These are phyloP conservation scores for Capromys pilorides DNA, from an alignment of 2,797 vertebrate species.

Conservation along the genomic window DNA sequence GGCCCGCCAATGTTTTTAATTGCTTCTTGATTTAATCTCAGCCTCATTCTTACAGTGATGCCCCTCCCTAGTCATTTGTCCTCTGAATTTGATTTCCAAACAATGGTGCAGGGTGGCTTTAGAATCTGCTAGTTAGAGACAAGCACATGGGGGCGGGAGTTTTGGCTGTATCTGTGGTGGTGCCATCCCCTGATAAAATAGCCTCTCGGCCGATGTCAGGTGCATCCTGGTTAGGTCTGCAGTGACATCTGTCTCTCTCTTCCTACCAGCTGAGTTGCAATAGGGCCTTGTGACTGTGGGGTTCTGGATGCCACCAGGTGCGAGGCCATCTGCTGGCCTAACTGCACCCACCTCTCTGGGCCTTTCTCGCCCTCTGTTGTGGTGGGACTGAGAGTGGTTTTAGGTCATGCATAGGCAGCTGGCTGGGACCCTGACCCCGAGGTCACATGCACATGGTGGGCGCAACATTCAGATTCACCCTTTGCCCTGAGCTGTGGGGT, in stretches of 20 bases:
- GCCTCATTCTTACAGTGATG: neutral
- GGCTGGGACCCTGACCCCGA: neutral
- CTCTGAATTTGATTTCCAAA: conserved; percentile 28
- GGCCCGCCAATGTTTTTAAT: neutral
- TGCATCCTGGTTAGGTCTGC: neutral
- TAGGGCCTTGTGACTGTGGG: neutral
- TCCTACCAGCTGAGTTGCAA: neutral
- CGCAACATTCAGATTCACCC: neutral
- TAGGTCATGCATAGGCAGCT: neutral
- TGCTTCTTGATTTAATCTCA: neutral
- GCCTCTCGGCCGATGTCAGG: neutral
- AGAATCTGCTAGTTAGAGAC: neutral
- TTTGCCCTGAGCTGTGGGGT: neutral
- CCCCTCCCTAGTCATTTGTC: neutral
- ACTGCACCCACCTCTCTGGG: neutral
- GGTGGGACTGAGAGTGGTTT: neutral
- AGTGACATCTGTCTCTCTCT: neutral
- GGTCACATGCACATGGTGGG: neutral
- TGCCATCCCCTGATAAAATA: neutral
- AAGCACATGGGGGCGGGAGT: accelerated
- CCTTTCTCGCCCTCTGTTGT: neutral
- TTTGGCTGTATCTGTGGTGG: neutral
- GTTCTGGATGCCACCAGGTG: neutral
- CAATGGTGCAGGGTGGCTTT: neutral
- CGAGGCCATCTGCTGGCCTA: neutral